Percentiles rank a stretch among this genome's conserved stretches.
Evolutionary conservation across 2,797 vertebrate species (phyloP).

Genomic region (Spheniscus humboldti): DNA sequence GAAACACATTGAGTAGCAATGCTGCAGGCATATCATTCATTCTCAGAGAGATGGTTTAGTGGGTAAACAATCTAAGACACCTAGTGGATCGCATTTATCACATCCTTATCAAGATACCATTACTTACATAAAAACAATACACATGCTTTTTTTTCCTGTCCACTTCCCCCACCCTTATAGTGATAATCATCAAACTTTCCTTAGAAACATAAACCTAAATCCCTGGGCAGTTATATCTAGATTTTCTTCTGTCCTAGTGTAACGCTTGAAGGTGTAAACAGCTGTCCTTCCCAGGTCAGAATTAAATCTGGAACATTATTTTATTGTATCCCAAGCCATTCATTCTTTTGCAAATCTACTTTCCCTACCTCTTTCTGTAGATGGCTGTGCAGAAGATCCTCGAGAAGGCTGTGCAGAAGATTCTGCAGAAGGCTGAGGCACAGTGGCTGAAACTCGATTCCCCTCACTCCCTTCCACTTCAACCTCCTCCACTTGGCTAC

Average conservation of each 20-base stretch:
- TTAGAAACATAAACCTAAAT: neutral
- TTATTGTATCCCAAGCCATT: neutral
- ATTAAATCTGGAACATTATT: neutral
- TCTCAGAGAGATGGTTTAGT: neutral
- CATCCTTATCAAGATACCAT: neutral
- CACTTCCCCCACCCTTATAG: neutral
- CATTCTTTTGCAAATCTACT: neutral
- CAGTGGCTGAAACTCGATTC: constrained; percentile 30
- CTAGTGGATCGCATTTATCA: neutral
- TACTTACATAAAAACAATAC: neutral
- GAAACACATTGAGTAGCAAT: neutral
- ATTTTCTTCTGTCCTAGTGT: neutral
- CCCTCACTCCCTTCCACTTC: constrained; percentile 65
- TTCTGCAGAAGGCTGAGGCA: constrained; percentile 6
- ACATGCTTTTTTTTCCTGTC: neutral
- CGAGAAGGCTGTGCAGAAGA: neutral
- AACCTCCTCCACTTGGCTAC: constrained; percentile 54
- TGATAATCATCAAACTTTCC: neutral
- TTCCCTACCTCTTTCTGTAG: constrained; percentile 74
- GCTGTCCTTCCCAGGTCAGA: neutral
- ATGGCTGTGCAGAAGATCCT: neutral
- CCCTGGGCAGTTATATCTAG: neutral
- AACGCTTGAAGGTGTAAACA: neutral
- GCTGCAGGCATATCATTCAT: neutral
- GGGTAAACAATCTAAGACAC: neutral